Base-by-base conservation (phyloP, 53 echinoderm and acorn worm genomes). In the Henricia sp. region DNA sequence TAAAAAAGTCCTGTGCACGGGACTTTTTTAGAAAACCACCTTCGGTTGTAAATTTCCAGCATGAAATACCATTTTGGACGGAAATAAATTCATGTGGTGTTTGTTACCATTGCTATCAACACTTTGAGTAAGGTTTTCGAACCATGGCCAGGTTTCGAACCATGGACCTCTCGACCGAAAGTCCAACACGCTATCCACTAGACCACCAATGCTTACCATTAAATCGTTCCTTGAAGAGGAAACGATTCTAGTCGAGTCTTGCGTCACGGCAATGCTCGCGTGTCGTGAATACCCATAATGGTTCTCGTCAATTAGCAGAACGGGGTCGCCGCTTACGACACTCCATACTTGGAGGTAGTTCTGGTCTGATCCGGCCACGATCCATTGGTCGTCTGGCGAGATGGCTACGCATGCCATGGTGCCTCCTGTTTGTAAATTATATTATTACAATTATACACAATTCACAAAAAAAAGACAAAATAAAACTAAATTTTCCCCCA, bases 331-430 rank as follows among this genome's bases (percentile, higher is more conserved):
- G 32, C 80, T 86, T 12, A 37, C 36, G 10, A 86, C 19, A 24
- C 86, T 71, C 90, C 90, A 90, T 5, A 90, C 90, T 44, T 77
- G 85, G 0, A 90, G 71, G 41, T 68, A 69, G 70, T 85, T 72
- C 48, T 86, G 77, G 82, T 70, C 64, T 4, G 86, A 70, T 3
- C 72, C 82, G 42, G 90, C 78, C n/a, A 90, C 90, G 3, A 83
- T 8, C 85, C 83, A 82, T 50, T 77, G 55, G 24, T 77, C 65
- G 66, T 90, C 70, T 2, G 85, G 14, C 0, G 90, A 76, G 51
- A 90, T 71, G 32, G 86, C 80, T 20, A 86, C 82, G 40, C 86
- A 78, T 12, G 70, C 55, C 44, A 90, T 77, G 26, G 86, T 41
- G 21, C 89, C 89, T 72, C 74, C 86, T 86, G 42, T 1, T 0